Conservation (phyloP, 2,888 invertebrate genomes). For the Pachymerium ferrugineum region DNA sequence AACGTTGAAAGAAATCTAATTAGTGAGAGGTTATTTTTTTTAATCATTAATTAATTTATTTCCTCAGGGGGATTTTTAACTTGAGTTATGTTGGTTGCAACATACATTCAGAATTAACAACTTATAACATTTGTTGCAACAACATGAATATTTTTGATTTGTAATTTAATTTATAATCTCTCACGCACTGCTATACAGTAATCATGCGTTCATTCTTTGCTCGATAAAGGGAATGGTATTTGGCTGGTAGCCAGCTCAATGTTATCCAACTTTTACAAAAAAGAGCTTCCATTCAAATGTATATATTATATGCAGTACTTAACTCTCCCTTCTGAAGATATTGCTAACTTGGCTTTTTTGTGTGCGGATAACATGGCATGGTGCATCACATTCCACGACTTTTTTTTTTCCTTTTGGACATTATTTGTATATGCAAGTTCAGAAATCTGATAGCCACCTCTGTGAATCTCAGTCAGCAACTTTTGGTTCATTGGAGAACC, state of each 20-base stretch:
- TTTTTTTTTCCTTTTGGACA: background rate
- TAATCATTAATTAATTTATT: slow-evolving; percentile 1
- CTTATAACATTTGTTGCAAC: no score
- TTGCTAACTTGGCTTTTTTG: slow-evolving; percentile 2
- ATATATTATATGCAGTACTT: slow-evolving; percentile 1
- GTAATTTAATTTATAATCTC: no score
- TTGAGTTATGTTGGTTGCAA: background rate
- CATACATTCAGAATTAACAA: no score
- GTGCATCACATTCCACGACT: slow-evolving; percentile 11
- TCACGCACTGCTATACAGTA: no score
- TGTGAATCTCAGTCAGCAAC: slow-evolving; percentile 18
- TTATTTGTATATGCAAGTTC: slow-evolving; percentile 13
- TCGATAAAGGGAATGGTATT: slow-evolving; percentile 14
- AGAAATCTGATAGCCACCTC: slow-evolving; percentile 14
- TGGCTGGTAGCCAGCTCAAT: slow-evolving; percentile 25
- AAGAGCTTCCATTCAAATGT: slow-evolving; percentile 23
- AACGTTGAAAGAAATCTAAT: background rate
- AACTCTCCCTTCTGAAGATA: slow-evolving; percentile 20
- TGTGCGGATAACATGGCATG: background rate
- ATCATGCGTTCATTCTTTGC: background rate
- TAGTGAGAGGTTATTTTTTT: background rate
- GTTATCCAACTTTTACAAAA: slow-evolving; percentile 16
- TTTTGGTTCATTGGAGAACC: background rate
- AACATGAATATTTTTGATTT: no score
- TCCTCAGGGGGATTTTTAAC: background rate